These are phyloP conservation scores for Unio pictorum DNA, from an alignment of 2,888 invertebrate genomes.

Conservation along the genomic window DNA sequence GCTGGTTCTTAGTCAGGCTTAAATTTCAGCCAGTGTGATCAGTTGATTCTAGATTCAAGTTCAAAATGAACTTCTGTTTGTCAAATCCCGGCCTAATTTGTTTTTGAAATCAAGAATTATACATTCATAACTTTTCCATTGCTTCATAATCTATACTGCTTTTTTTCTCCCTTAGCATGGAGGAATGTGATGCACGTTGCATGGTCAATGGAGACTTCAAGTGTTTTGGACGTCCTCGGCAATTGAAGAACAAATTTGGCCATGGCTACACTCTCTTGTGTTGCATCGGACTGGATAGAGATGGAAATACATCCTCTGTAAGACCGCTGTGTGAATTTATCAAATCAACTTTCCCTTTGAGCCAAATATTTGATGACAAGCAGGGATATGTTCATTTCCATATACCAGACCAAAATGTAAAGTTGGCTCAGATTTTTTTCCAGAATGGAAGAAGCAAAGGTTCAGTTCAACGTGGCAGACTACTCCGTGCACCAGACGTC, in stretches of 20 bases:
- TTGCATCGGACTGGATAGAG: slow-evolving; percentile 44
- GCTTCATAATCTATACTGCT: not conserved
- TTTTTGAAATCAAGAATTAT: not conserved
- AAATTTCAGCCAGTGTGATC: too few relatives aligned
- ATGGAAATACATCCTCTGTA: slow-evolving; percentile 41
- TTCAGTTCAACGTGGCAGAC: slow-evolving; percentile 59
- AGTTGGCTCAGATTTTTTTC: slow-evolving; percentile 67
- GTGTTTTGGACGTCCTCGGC: slow-evolving; percentile 82
- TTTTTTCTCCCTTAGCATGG: slow-evolving; percentile 78
- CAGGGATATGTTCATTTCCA: slow-evolving; percentile 71
- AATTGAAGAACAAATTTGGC: slow-evolving; percentile 81
- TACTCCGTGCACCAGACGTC: slow-evolving; percentile 71
- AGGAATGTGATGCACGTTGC: slow-evolving; percentile 88
- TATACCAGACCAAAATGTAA: slow-evolving; percentile 60
- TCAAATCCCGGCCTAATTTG: not conserved
- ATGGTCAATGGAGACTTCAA: slow-evolving; percentile 82
- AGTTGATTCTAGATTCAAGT: too few relatives aligned
- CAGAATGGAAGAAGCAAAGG: slow-evolving; percentile 64
- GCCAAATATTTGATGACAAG: slow-evolving; percentile 82
- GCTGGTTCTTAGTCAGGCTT: too few relatives aligned
- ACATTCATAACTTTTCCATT: not conserved
- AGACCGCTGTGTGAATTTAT: slow-evolving; percentile 70
- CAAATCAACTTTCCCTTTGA: slow-evolving; percentile 74
- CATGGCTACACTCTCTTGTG: slow-evolving; percentile 60
- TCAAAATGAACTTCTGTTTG: not conserved